Evolutionary conservation across 2,797 vertebrate species (phyloP).

Genomic region (Gallinago solitaria): DNA sequence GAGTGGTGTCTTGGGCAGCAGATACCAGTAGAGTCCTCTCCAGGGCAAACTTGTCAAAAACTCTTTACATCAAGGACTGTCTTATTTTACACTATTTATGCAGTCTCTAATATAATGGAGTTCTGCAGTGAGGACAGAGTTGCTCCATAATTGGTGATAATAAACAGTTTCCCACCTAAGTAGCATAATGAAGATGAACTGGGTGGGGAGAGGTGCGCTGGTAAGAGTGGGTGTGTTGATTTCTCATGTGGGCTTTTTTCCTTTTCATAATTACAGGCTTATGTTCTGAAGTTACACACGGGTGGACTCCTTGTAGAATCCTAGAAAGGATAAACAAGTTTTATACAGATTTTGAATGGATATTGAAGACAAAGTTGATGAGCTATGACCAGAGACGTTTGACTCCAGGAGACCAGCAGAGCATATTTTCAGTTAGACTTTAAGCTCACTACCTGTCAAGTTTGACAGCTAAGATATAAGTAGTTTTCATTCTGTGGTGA

Average conservation of each 20-base stretch:
- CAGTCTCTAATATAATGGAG: not conserved
- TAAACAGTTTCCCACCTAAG: conserved; percentile 37
- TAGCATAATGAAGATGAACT: not conserved
- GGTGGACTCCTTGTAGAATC: conserved; percentile 19
- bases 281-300: not conserved
- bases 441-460: not conserved
- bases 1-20: not conserved
- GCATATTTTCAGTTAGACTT: not conserved
- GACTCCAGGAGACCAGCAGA: not conserved
- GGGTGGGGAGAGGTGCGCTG: not conserved
- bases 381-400: not conserved
- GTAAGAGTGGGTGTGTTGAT: conserved; percentile 29
- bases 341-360: not conserved
- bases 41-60: not conserved
- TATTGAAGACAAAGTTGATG: not conserved
- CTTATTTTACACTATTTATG: not conserved
- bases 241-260: not conserved
- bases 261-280: conserved; percentile 45
- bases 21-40: not conserved
- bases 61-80: not conserved
- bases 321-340: conserved; percentile 35
- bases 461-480: not conserved
- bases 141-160: conserved; percentile 19
- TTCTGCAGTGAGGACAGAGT: not conserved
- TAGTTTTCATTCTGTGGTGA: not conserved